A percentile compares a stretch with the other conserved stretches of the same genome.
These are phyloP conservation scores for Bos javanicus DNA, from an alignment of 2,113 vertebrate species.

Conservation along the genomic window DNA sequence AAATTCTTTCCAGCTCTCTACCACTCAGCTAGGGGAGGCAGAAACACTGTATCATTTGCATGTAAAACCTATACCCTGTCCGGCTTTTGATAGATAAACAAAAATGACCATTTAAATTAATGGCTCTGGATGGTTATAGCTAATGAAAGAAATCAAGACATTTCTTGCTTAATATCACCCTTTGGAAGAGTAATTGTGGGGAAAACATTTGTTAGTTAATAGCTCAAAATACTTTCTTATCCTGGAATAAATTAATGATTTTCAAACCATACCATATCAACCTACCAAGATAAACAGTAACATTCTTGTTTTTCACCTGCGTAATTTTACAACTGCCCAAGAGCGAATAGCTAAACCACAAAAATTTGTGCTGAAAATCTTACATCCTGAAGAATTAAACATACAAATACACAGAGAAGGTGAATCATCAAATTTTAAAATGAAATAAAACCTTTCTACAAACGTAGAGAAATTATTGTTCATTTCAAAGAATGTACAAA, in stretches of 20 bases:
- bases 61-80: background rate
- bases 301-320: background rate
- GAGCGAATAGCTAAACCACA: background rate
- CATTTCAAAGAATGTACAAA: background rate
- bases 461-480: background rate
- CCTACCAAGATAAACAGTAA: background rate
- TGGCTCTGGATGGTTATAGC: background rate
- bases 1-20: background rate
- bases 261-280: background rate
- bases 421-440: background rate
- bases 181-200: background rate
- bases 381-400: background rate
- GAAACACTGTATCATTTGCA: background rate
- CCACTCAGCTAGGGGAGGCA: background rate
- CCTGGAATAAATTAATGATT: background rate
- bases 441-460: background rate
- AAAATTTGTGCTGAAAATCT: constrained; percentile 6
- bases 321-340: background rate
- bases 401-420: background rate
- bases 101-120: background rate
- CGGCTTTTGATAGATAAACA: background rate
- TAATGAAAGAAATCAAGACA: background rate
- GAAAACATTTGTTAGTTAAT: background rate
- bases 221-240: constrained; percentile 15
- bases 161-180: background rate